Evolutionary conservation across 1,140 invertebrate genomes (phyloP), one percentile per base, ranked within the genome.

Genomic region (Drosophila bifasciata): DNA sequence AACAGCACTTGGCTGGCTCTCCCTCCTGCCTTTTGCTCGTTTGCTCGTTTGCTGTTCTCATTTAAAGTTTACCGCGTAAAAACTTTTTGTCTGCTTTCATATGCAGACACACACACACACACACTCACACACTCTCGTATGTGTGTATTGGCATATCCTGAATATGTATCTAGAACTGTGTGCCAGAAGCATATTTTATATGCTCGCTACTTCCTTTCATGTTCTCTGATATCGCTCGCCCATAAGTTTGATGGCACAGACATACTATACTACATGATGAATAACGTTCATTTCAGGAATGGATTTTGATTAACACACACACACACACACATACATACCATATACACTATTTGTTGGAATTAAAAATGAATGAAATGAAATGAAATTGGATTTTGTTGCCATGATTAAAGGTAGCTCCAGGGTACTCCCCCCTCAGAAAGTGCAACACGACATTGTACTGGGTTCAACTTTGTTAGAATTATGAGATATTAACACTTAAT

Each of bases 1-100:
- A 15, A 9, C 11, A 68, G 62, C 48, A 53, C 48, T 72, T 48
- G 49, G 44, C n/a, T 43, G 60, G 43, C 62, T 48, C 41, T 51
- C 16, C 28, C 28, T 3, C 28, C 25, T 28, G 32, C 32, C 32
- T 13, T 32, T 36, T 17, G 9, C 58, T 45, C 60, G 48, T 46
- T 40, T 40, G 40, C 60, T 36, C 48, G 49, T 50, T 51, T 50
- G 19, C 21, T 28, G 32, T 50, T 60, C 48, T 50, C 41, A 72
- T 72, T 72, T 72, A 71, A 72, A 72, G 61, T 75, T 74, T 59
- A 19, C n/a, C 60, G 41, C 36, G 48, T 11, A 23, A 55, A 75
- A 74, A 61, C n/a, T n/a, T 67, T 67, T 46, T 39, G 40, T n/a
- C 21, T 48, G 48, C n/a, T 70, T 48, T 69, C n/a, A 39, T 48